These are phyloP conservation scores for Eubucco bourcierii DNA, from an alignment of 2,113 vertebrate genomes.

Conservation along the genomic window DNA sequence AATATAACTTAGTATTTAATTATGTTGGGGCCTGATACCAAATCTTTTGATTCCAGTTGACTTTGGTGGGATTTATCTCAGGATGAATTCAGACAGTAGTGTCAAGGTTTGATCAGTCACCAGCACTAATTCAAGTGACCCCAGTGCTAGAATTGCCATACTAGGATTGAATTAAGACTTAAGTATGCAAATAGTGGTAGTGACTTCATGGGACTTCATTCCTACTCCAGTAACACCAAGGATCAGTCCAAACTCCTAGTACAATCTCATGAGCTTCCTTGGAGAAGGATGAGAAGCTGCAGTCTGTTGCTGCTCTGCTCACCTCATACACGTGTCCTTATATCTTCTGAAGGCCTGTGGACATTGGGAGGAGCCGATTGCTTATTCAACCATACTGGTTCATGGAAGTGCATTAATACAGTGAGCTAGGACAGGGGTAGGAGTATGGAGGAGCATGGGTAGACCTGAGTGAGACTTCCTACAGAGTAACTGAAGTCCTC, in stretches of 20 bases:
- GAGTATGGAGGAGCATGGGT: not conserved
- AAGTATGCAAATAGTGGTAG: not conserved
- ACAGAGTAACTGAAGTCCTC: not conserved
- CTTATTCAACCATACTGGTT: not conserved
- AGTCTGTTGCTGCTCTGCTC: not conserved
- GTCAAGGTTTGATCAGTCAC: not conserved
- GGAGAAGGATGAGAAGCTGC: not conserved
- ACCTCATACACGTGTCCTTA: fast-evolving
- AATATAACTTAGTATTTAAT: not conserved
- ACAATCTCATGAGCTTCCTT: not conserved
- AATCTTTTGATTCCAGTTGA: not conserved
- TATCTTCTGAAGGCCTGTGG: not conserved
- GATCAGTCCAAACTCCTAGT: not conserved
- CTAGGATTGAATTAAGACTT: not conserved
- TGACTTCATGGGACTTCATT: not conserved
- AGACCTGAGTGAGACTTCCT: not conserved
- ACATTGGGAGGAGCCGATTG: not conserved
- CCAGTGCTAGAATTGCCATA: not conserved
- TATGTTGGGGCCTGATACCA: not conserved
- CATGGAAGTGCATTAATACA: not conserved
- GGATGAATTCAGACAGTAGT: not conserved
- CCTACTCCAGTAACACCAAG: not conserved
- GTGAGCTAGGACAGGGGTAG: not conserved
- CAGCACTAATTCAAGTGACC: not conserved
- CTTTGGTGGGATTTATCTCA: not conserved